phyloP scores from a whole-genome alignment of 1,140 invertebrate genomes.

The Marisa cornuarietis region DNA sequence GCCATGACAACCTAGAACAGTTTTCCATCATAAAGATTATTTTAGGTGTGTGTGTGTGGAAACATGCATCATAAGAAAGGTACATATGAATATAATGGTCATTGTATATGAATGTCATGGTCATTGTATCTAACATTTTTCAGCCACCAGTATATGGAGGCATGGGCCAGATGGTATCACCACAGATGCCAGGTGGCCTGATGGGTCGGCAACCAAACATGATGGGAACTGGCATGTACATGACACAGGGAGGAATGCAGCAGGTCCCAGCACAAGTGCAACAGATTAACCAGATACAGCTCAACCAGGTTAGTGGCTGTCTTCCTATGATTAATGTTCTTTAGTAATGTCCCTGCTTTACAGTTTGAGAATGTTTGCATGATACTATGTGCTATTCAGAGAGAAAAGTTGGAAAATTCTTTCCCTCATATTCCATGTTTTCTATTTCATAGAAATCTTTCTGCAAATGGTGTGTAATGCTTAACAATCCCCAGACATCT shows the following conservation, averaged over 20 bases:
- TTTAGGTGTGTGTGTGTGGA: too few species aligned
- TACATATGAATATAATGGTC: neutral
- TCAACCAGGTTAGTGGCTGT: conserved; percentile 42
- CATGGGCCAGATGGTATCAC: neutral
- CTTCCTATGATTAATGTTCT: neutral
- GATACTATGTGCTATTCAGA: too few species aligned
- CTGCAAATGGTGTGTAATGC: too few species aligned
- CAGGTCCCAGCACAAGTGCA: conserved; percentile 51
- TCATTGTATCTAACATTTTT: neutral
- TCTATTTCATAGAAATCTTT: too few species aligned
- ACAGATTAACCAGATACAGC: conserved; percentile 56
- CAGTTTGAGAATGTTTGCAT: too few species aligned
- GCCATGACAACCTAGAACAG: too few species aligned
- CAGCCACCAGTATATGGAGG: neutral
- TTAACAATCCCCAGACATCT: too few species aligned
- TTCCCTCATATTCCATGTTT: too few species aligned
- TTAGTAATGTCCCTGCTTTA: neutral
- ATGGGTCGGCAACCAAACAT: conserved; percentile 37
- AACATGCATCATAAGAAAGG: too few species aligned
- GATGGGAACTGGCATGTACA: conserved; percentile 62
- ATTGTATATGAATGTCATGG: neutral
- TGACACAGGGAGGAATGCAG: conserved; percentile 37
- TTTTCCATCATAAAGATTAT: too few species aligned
- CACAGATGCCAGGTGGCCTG: conserved; percentile 21
- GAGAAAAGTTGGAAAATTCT: too few species aligned